A percentile compares a stretch with the other conserved stretches of the same genome.
Conservation (phyloP, 1,140 invertebrate species). For the Hylaeus volcanicus region DNA sequence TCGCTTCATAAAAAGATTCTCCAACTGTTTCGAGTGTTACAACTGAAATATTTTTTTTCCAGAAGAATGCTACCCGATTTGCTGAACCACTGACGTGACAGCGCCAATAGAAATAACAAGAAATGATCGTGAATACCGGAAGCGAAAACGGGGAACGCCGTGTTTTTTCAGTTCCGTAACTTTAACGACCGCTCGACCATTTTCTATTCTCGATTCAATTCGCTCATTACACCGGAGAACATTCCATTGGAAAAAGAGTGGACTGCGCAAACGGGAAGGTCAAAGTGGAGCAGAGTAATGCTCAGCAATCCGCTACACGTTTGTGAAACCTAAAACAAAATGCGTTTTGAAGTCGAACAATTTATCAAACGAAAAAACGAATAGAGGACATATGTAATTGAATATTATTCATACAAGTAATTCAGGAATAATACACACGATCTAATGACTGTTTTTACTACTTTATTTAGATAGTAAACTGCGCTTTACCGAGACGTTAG, state of each 20-base stretch:
- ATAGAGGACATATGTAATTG: too few relatives aligned
- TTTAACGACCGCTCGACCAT: background rate
- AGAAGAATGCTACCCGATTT: background rate
- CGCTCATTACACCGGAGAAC: background rate
- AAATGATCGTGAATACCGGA: background rate
- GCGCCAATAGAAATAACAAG: background rate
- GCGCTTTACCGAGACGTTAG: too few relatives aligned
- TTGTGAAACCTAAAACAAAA: too few relatives aligned
- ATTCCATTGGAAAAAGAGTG: background rate
- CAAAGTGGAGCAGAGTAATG: slow-evolving; percentile 7
- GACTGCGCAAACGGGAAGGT: background rate
- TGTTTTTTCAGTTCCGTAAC: background rate
- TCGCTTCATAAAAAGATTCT: too few relatives aligned
- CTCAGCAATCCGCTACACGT: too few relatives aligned
- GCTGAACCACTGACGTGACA: background rate
- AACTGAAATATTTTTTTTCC: background rate
- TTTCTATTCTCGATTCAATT: background rate
- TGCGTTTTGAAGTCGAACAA: too few relatives aligned
- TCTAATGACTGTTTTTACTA: too few relatives aligned
- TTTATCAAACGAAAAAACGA: too few relatives aligned
- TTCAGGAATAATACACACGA: too few relatives aligned
- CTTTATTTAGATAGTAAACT: too few relatives aligned
- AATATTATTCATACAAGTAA: too few relatives aligned
- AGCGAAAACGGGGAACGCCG: background rate
- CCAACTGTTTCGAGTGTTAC: background rate